Conservation (phyloP, 2,797 vertebrate genomes). For the Lindbergichthys nudifrons region DNA sequence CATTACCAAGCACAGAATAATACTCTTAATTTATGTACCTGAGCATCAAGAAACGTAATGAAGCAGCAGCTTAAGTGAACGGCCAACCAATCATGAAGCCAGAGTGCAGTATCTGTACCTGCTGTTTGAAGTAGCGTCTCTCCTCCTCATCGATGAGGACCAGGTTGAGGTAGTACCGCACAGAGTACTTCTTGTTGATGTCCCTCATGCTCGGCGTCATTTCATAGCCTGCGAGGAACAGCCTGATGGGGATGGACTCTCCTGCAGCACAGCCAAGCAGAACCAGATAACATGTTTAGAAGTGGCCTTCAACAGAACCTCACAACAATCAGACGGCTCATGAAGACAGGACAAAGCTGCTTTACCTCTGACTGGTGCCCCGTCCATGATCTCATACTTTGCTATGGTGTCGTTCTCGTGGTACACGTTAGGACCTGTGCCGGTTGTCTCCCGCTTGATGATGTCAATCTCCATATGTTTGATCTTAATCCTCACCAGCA, state of each 20-base stretch:
- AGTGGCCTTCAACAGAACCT: background rate
- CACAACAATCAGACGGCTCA: no score
- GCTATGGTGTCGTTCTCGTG: conserved; percentile 97
- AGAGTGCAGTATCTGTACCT: conserved; percentile 80
- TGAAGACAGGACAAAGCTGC: background rate
- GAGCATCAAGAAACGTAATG: no score
- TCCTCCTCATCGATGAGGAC: conserved; percentile 98
- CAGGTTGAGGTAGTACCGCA: conserved; percentile 98
- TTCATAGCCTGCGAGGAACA: conserved; percentile 96
- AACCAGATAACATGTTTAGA: background rate
- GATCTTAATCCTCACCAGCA: conserved; percentile 97
- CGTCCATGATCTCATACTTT: conserved; percentile 99
- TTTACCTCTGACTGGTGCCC: conserved; percentile 95
- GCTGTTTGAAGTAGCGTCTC: conserved; percentile 97
- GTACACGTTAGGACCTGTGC: conserved; percentile 95
- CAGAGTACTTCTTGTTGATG: conserved; percentile 97
- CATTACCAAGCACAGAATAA: no score
- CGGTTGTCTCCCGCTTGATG: conserved; percentile 96
- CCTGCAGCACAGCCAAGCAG: conserved; percentile 77
- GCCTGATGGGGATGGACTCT: conserved; percentile 96
- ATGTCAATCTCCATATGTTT: conserved; percentile 99
- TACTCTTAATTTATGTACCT: no score
- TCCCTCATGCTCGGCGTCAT: conserved; percentile 97
- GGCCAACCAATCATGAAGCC: background rate
- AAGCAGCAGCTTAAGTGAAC: background rate